Percentiles rank a stretch among this genome's conserved stretches.
phyloP scores from a whole-genome alignment of 2,113 vertebrate species.

The Struthio camelus region DNA sequence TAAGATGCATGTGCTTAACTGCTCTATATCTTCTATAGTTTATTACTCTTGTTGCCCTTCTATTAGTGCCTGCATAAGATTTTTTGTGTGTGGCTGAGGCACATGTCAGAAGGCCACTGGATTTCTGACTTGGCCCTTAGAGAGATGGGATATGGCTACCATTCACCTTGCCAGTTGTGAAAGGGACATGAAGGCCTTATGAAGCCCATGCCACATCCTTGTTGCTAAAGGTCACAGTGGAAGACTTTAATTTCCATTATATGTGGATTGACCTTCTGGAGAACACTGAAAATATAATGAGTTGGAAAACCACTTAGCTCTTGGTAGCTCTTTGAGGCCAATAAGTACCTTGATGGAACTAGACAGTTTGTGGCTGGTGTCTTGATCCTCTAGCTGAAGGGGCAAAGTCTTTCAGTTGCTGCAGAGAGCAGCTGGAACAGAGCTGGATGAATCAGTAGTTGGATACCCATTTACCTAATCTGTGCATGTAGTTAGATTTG shows the following conservation, averaged over 20 bases:
- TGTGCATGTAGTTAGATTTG: not conserved
- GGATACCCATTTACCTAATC: not conserved
- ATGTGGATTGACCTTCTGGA: not conserved
- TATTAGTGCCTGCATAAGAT: not conserved
- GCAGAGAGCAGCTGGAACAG: not conserved
- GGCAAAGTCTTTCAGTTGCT: not conserved
- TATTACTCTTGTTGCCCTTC: not conserved
- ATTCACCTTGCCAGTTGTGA: not conserved
- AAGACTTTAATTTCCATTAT: not conserved
- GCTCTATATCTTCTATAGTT: not conserved
- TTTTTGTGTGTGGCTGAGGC: not conserved
- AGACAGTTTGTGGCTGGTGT: fast-evolving
- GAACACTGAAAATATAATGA: fast-evolving
- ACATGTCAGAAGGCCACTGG: fast-evolving
- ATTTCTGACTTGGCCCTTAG: not conserved
- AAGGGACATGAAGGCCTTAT: not conserved
- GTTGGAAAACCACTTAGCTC: fast-evolving
- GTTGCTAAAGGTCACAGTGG: not conserved
- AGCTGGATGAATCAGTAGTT: not conserved
- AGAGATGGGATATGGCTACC: not conserved
- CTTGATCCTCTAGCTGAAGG: not conserved
- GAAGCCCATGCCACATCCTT: not conserved
- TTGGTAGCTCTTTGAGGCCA: not conserved
- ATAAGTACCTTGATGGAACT: not conserved
- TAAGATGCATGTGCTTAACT: not conserved